Percentiles rank a stretch among this genome's conserved stretches.
These are phyloP conservation scores for Epistrophe grossulariae DNA, from an alignment of 2,888 invertebrate species.

Conservation along the genomic window DNA sequence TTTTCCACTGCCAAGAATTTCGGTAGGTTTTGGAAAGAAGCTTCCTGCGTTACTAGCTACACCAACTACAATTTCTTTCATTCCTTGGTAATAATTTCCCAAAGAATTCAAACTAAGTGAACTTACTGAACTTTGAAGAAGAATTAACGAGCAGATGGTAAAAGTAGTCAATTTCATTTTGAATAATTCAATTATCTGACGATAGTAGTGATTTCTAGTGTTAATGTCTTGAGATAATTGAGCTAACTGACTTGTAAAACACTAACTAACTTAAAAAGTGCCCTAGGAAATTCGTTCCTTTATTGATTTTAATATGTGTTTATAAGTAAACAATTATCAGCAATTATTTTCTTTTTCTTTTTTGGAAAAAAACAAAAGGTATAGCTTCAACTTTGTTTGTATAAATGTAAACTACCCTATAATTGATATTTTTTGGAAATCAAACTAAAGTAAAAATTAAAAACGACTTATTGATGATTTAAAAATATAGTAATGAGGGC, in stretches of 20 bases:
- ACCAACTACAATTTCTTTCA: slow-evolving; percentile 76
- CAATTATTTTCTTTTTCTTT: no score
- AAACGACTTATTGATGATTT: no score
- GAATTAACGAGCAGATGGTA: background rate
- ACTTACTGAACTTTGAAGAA: background rate
- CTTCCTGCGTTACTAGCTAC: slow-evolving; percentile 76
- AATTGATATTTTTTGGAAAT: no score
- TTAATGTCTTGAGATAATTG: background rate
- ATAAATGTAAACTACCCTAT: no score
- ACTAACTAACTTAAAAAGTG: background rate
- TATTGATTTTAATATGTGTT: no score
- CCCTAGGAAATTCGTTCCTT: background rate
- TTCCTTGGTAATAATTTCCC: slow-evolving; percentile 75
- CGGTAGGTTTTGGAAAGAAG: slow-evolving; percentile 71
- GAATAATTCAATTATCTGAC: background rate
- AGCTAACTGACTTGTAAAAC: background rate
- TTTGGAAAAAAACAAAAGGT: no score
- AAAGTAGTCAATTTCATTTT: slow-evolving; percentile 21
- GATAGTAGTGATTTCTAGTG: background rate
- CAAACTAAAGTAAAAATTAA: no score
- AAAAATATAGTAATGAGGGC: no score
- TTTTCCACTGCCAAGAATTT: slow-evolving; percentile 79
- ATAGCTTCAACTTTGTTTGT: no score
- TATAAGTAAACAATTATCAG: no score
- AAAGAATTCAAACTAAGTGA: slow-evolving; percentile 17